Conservation (phyloP, 2,797 vertebrate genomes). For the Xerus rutilus region DNA sequence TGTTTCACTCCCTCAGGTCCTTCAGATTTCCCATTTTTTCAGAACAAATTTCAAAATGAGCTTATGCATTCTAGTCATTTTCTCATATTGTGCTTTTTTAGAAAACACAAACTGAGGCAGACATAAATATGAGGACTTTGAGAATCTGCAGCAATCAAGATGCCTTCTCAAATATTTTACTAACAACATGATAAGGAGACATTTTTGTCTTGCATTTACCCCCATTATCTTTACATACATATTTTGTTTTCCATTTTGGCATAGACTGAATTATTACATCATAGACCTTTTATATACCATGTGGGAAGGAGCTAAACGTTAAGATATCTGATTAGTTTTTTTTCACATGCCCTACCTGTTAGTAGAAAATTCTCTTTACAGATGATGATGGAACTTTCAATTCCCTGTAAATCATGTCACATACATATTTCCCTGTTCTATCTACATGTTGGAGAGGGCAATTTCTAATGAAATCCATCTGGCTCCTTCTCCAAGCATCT, state of each 20-base stretch:
- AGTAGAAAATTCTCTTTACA: background rate
- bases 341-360: background rate
- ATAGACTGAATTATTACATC: background rate
- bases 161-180: background rate
- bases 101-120: background rate
- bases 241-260: background rate
- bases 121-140: background rate
- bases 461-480: background rate
- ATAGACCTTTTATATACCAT: background rate
- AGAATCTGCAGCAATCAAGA: background rate
- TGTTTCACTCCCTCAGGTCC: background rate
- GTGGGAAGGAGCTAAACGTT: background rate
- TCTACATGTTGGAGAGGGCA: background rate
- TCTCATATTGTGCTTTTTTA: background rate
- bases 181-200: background rate
- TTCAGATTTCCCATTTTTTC: background rate
- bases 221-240: background rate
- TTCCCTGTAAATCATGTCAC: background rate
- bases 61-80: background rate
- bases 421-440: background rate
- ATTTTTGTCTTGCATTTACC: background rate
- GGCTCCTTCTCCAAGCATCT: background rate
- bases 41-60: background rate
- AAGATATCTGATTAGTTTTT: background rate
- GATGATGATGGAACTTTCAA: background rate